Evolutionary conservation across 1,140 invertebrate species (phyloP).

Genomic region (Maconellicoccus hirsutus): DNA sequence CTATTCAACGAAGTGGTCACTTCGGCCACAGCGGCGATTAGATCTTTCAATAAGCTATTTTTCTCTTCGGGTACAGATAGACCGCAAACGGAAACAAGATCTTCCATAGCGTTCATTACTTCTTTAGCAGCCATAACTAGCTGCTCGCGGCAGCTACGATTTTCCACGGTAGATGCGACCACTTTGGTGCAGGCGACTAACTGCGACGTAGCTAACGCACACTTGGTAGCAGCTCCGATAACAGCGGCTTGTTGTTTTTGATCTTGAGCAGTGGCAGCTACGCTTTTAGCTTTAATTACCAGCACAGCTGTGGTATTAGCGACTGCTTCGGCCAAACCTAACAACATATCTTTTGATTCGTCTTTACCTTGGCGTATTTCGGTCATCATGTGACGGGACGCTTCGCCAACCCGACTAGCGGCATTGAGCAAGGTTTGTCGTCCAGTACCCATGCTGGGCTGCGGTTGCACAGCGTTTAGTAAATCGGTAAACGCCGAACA

Average conservation of each 20-base stretch:
- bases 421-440: conserved; percentile 86
- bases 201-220: conserved; percentile 93
- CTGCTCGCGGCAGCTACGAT: conserved; percentile 87
- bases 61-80: conserved; percentile 49
- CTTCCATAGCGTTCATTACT: conserved; percentile 84
- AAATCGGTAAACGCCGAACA: conserved; percentile 91
- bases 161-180: conserved; percentile 73
- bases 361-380: conserved; percentile 82
- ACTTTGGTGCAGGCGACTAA: conserved; percentile 94
- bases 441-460: conserved; percentile 36
- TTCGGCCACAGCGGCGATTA: conserved; percentile 71
- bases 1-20: conserved; percentile 84
- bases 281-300: conserved; percentile 87
- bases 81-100: conserved; percentile 75
- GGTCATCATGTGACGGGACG: conserved; percentile 83
- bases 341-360: conserved; percentile 70
- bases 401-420: conserved; percentile 89
- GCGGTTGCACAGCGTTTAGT: conserved; percentile 51
- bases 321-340: conserved; percentile 86
- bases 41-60: conserved; percentile 52
- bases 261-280: conserved; percentile 73
- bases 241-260: conserved; percentile 68
- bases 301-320: conserved; percentile 92
- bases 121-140: conserved; percentile 83
- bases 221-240: conserved; percentile 89